Conservation (phyloP, 2,888 invertebrate genomes). For the Athalia circularis region DNA sequence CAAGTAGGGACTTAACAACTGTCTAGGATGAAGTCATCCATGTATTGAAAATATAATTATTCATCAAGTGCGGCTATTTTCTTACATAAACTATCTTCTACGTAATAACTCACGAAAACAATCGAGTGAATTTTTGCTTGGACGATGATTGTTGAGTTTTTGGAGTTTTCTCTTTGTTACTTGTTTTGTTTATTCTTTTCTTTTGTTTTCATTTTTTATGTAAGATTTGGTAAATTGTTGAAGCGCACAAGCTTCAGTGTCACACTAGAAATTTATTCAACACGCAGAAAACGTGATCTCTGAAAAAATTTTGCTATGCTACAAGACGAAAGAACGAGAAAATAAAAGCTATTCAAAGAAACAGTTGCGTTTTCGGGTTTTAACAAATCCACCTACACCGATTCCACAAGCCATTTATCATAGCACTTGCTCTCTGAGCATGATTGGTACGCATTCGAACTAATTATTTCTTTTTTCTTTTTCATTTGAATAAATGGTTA, state of each 20-base stretch:
- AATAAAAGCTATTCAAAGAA: constrained; percentile 33
- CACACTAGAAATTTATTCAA: constrained; percentile 29
- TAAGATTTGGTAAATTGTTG: constrained; percentile 45
- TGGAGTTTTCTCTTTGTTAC: constrained; percentile 44
- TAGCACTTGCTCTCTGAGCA: constrained; percentile 7
- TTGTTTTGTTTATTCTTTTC: constrained; percentile 40
- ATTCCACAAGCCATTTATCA: constrained; percentile 31
- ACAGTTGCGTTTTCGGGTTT: constrained; percentile 36
- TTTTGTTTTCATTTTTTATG: constrained; percentile 34
- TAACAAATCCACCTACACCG: constrained; percentile 25
- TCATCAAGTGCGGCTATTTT: constrained; percentile 49
- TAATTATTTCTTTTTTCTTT: not conserved
- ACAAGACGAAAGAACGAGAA: constrained; percentile 15
- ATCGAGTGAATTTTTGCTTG: constrained; percentile 51
- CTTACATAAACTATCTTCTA: constrained; percentile 53
- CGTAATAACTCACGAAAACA: constrained; percentile 56
- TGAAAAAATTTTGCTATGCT: constrained; percentile 13
- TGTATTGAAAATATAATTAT: constrained; percentile 61
- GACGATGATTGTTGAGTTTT: constrained; percentile 47
- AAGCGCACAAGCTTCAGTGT: constrained; percentile 30
- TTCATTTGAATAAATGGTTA: constrained; percentile 2
- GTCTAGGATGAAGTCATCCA: constrained; percentile 48
- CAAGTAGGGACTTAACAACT: constrained; percentile 46
- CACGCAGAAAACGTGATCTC: not conserved
- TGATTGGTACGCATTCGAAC: constrained; percentile 34